phyloP scores from a whole-genome alignment of 2,888 invertebrate species.

The Acrobasis suavella region DNA sequence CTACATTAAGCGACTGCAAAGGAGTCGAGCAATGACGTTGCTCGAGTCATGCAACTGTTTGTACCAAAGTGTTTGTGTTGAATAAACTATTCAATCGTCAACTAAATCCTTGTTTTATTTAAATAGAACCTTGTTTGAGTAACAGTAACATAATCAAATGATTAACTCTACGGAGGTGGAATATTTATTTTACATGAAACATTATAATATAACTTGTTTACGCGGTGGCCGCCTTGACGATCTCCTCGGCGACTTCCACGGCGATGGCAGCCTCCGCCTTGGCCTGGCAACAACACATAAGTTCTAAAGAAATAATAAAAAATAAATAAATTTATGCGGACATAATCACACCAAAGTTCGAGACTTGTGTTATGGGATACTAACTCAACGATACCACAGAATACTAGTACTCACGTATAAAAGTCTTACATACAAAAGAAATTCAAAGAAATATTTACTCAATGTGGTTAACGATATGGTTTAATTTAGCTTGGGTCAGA shows the following conservation, averaged over 20 bases:
- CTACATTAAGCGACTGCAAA: background rate
- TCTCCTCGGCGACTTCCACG: conserved; percentile 96
- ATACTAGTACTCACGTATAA: too few relatives aligned
- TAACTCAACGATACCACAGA: too few relatives aligned
- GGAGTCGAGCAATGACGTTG: conserved; percentile 27
- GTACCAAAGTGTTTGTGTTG: conserved; percentile 83
- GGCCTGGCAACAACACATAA: conserved; percentile 73
- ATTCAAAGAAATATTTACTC: too few relatives aligned
- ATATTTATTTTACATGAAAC: conserved; percentile 54
- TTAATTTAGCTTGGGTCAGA: too few relatives aligned
- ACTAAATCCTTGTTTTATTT: conserved; percentile 63
- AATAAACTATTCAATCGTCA: conserved; percentile 81
- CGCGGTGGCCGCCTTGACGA: conserved; percentile 90
- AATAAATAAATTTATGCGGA: too few relatives aligned
- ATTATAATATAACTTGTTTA: conserved; percentile 56
- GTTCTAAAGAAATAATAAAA: too few relatives aligned
- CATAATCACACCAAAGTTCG: too few relatives aligned
- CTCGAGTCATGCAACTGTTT: conserved; percentile 69
- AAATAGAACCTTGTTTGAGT: background rate
- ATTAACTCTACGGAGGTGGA: conserved; percentile 48
- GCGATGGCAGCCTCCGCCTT: conserved; percentile 96
- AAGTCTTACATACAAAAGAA: too few relatives aligned
- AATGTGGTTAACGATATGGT: too few relatives aligned
- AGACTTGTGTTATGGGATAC: too few relatives aligned
- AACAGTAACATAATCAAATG: conserved; percentile 28